These are phyloP conservation scores for Drosophila mulleri DNA, from an alignment of 2,888 invertebrate genomes.

Conservation along the genomic window DNA sequence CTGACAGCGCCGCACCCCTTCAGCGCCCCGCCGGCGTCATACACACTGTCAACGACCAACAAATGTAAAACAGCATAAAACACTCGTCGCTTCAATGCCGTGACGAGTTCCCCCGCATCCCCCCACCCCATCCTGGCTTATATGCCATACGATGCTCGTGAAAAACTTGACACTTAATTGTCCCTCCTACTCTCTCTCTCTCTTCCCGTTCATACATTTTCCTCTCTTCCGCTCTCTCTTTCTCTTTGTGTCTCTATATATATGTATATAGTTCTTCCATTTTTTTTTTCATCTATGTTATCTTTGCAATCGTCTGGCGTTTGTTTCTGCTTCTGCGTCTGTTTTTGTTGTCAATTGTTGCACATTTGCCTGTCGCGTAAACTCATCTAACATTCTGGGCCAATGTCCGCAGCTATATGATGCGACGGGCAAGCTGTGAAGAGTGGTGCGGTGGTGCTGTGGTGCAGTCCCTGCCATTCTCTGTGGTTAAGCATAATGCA, in stretches of 20 bases:
- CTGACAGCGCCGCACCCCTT: not conserved
- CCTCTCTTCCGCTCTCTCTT: too few species aligned
- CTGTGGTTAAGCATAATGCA: slow-evolving; percentile 37
- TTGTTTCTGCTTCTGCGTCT: slow-evolving; percentile 41
- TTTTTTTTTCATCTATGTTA: slow-evolving; percentile 20
- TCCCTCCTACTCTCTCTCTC: slow-evolving; percentile 37
- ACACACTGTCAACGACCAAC: slow-evolving; percentile 37
- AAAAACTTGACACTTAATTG: slow-evolving; percentile 78
- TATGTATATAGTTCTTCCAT: too few species aligned
- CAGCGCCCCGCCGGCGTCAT: not conserved
- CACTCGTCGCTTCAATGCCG: slow-evolving; percentile 56
- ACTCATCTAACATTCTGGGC: slow-evolving; percentile 45
- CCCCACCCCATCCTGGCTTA: not conserved
- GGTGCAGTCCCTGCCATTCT: slow-evolving; percentile 12
- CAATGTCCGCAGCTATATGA: slow-evolving; percentile 61
- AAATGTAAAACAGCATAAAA: slow-evolving; percentile 70
- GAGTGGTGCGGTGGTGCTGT: not conserved
- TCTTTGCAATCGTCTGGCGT: slow-evolving; percentile 55
- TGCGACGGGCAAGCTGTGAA: slow-evolving; percentile 38
- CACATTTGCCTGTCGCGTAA: slow-evolving; percentile 61
- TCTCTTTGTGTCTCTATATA: slow-evolving; percentile 13
- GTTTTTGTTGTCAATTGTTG: slow-evolving; percentile 77
- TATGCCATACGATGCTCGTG: slow-evolving; percentile 58
- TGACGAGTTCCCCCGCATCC: not conserved
- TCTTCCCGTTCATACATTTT: not conserved